Conservation (phyloP, 2,888 invertebrate species). For the Spodoptera littoralis region DNA sequence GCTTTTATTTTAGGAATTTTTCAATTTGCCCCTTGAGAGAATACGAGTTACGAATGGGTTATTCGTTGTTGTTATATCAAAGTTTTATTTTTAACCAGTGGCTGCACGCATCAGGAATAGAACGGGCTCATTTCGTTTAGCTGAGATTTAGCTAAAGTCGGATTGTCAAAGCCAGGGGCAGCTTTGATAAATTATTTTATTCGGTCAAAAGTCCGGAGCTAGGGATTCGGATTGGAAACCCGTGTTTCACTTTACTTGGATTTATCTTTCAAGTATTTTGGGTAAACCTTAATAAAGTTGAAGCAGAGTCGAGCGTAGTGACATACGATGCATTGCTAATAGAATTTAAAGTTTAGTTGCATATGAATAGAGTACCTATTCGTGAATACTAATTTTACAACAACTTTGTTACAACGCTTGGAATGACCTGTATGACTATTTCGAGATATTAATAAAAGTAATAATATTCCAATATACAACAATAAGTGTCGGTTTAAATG, state of each 20-base stretch:
- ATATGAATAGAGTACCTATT: too few species aligned
- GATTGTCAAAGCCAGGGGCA: slow-evolving; percentile 21
- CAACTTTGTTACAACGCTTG: too few species aligned
- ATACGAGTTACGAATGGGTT: slow-evolving; percentile 68
- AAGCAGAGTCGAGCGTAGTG: too few species aligned
- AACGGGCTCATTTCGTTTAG: slow-evolving; percentile 16
- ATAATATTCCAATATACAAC: too few species aligned
- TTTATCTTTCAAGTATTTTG: slow-evolving; percentile 16
- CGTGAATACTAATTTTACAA: too few species aligned
- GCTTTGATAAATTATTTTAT: slow-evolving; percentile 42
- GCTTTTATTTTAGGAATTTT: slow-evolving; percentile 72
- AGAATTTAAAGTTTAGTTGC: too few species aligned
- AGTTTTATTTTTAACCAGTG: slow-evolving; percentile 34
- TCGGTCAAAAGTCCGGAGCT: slow-evolving; percentile 28
- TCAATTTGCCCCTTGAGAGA: slow-evolving; percentile 75
- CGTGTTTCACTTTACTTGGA: slow-evolving; percentile 14
- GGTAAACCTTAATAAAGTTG: not conserved
- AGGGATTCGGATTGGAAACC: slow-evolving; percentile 26
- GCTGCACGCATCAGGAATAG: slow-evolving; percentile 21
- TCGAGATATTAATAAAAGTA: too few species aligned
- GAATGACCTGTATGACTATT: too few species aligned
- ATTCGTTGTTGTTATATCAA: slow-evolving; percentile 60
- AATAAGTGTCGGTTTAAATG: too few species aligned
- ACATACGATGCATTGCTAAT: too few species aligned
- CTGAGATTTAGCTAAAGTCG: slow-evolving; percentile 8